Evolutionary conservation across 2,888 invertebrate species (phyloP), one percentile per base, ranked within the genome.

Genomic region (Acrobasis consociella): DNA sequence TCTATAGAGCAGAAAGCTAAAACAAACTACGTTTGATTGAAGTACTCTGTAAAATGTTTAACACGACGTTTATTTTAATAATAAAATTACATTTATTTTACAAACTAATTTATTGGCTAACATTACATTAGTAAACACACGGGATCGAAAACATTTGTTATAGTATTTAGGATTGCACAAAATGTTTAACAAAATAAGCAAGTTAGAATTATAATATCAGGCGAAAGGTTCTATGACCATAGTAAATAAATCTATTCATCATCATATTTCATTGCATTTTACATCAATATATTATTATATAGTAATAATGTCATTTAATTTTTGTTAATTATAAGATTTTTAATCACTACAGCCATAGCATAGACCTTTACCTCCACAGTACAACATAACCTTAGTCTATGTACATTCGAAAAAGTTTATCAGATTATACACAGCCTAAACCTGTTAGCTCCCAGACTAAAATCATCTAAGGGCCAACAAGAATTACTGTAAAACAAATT

Each of bases 71-170:
- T n/a, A n/a, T n/a, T n/a, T n/a, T 50, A 59, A 50, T 16, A 37
- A 59, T 59, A 37, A 59, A 31, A 38, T 16, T n/a, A 37, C 31
- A 59, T 49, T 49, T n/a, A 31, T 10, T 15, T 59, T 59, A 49
- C 49, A 50, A 49, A 59, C 38, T 49, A 50, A 16, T 59, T 59
- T 50, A 50, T 49, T 59, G 22, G 37, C 59, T 37, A 59, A 59
- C 49, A 59, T 56, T 56, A 56, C 56, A 56, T 56, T 56, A 59
- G 59, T 59, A 37, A 50, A 37, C 49, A 59, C 49, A 38, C 49
- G 13, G 37, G 59, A 50, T 59, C 56, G 42, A 56, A 56, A 56
- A 56, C 46, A 56, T 42, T 22, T 10, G 46, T 46, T 46, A 22
- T 55, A 56, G 39, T 38, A 56, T 56, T 56, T 39, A 55, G 39